Base-by-base conservation (phyloP, 2,797 vertebrate genomes). In the Acanthurus leucopareius region DNA sequence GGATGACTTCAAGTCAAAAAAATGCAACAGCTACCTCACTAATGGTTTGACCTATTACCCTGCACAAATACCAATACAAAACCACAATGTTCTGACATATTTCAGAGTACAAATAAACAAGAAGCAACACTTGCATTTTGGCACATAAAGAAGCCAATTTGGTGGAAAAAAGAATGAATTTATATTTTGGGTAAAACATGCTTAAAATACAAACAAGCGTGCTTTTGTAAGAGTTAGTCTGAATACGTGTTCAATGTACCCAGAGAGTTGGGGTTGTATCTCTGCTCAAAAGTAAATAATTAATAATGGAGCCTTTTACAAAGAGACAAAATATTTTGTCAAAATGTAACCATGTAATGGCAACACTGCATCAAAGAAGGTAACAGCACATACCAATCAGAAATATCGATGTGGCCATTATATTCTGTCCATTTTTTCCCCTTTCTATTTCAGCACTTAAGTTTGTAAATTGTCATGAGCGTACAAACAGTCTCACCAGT, bases 401-500 rank as follows among this genome's bases (percentile, higher is more conserved):
- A 58, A 53, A 48, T 13, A 48, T 32, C 0, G 7, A 57, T 52
- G 48, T 42, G 49, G 2, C 22, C 1, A 13, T 64, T 49, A 56
- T 20, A 11, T 48, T 48, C 9, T 1, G 2, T 56, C 8, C 38
- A 16, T 7, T 11, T 13, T 28, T 47, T 2, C 28, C 14, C n/a
- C n/a, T n/a, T 51, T 56, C 3, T 35, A 25, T 42, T 32, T 66
- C 6, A 45, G 38, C 44, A 76, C 49, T 2, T 19, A 28, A 3
- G 17, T 72, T 53, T 40, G 61, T 14, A 58, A 72, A 60, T 2
- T 8, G 28, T 32, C 20, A 20, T 5, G 10, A 17, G 32, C 42
- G 25, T 52, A 44, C 10, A 44, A 58, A 58, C 5, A 28, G 45
- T 49, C 97, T 96, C 87, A 99, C 98, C 98, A 99, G 93, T 99